Evolutionary conservation across 2,113 vertebrate genomes (phyloP), one percentile per base, ranked within the genome.

Genomic region (Antechinus stuartii): DNA sequence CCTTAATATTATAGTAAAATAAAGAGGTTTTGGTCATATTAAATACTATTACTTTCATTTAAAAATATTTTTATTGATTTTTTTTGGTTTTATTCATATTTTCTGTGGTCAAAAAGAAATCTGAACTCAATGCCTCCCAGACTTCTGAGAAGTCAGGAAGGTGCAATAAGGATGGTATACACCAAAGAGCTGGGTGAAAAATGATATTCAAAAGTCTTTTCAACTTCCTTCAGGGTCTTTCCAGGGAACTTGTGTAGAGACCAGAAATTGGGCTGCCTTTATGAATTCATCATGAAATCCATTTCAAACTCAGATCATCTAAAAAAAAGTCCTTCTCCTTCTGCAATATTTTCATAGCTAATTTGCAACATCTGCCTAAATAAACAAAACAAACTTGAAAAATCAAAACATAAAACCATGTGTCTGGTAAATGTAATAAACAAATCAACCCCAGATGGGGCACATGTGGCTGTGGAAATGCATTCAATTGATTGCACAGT

Each of bases 291-390:
- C 96, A 95, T 97, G 91, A 97, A 97, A 97, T 98, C 96, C 94
- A 95, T 54, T 97, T 97, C 97, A 98, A 76, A 92, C 95, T 92
- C 2, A 8, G 90, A 97, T 95, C 94, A 93, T 95, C 89, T 90
- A 92, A 91, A 95, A 98, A 93, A 93, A 92, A 50, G 92, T 95
- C 94, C 94, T 89, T 98, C 97, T 97, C 96, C 92, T 96, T 96
- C 96, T 98, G 97, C 92, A 96, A 46, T 96, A 97, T 98, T 98
- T 98, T 97, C 97, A 95, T 90, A 96, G 89, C 90, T 97, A 97
- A 98, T 98, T 98, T 97, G 96, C 93, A 98, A 97, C 97, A 98
- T 98, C 97, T 98, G 97, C 94, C 92, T 97, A 94, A 97, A 61
- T 95, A 97, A 97, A 97, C 96, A 97, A 95, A 97, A 97, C 91